A percentile compares a stretch with the other conserved stretches of the same genome.
Conservation (phyloP, 2,888 invertebrate species). For the Boloria euphrosyne region DNA sequence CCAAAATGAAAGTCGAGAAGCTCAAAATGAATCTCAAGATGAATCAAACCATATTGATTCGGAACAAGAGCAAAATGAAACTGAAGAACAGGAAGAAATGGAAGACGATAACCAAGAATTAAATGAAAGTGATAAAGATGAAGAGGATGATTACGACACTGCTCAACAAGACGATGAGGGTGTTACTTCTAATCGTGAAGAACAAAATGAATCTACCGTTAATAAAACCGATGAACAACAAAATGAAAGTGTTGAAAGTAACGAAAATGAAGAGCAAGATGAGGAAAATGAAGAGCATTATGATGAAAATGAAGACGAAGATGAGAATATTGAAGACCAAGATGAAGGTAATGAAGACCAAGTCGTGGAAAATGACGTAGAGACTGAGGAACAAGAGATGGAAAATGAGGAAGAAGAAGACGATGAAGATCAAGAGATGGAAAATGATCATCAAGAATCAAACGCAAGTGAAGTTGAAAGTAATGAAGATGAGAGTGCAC, state of each 20-base stretch:
- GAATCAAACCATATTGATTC: neutral
- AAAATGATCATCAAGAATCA: neutral
- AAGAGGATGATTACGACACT: constrained; percentile 29
- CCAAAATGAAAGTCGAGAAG: constrained; percentile 35
- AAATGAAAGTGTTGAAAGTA: constrained; percentile 37
- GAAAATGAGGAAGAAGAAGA: neutral
- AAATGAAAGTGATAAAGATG: constrained; percentile 39
- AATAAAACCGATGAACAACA: neutral
- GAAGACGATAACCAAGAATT: constrained; percentile 27
- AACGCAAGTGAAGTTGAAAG: constrained; percentile 12
- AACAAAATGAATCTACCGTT: too few relatives aligned
- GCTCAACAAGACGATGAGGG: constrained; percentile 3
- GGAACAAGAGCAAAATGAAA: constrained; percentile 1
- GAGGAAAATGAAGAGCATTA: constrained; percentile 13
- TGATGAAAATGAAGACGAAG: constrained; percentile 4
- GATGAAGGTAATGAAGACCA: constrained; percentile 25
- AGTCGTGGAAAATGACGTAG: constrained; percentile 35
- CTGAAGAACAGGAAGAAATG: constrained; percentile 25
- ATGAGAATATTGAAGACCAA: neutral
- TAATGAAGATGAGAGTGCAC: constrained; percentile 39
- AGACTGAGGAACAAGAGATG: constrained; percentile 27
- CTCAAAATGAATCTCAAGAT: constrained; percentile 23
- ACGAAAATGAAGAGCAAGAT: constrained; percentile 15
- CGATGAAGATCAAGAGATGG: neutral
- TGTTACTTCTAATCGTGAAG: neutral